These are phyloP conservation scores for Scaptomyza flava DNA, from an alignment of 2,888 invertebrate genomes.

Conservation along the genomic window DNA sequence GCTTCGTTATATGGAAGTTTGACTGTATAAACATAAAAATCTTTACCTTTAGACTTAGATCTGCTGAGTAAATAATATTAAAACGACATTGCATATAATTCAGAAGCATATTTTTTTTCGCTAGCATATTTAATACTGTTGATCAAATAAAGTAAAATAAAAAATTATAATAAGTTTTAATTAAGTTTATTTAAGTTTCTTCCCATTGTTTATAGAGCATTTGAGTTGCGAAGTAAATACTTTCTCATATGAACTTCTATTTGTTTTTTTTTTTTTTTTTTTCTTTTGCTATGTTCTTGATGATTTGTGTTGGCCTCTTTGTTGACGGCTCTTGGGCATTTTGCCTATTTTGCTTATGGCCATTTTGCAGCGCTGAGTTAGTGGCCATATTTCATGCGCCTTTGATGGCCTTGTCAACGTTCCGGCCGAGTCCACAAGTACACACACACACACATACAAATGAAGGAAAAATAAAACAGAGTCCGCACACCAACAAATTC, in stretches of 20 bases:
- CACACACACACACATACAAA: neutral
- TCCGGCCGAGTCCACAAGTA: slow-evolving; percentile 2
- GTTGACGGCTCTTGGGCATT: slow-evolving; percentile 52
- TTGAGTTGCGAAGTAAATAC: neutral
- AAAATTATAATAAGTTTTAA: no score
- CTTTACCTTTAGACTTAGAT: no score
- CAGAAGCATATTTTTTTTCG: no score
- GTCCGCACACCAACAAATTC: neutral
- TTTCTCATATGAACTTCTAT: neutral
- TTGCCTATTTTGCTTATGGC: slow-evolving; percentile 41
- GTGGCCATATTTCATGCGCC: slow-evolving; percentile 60
- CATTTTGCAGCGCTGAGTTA: slow-evolving; percentile 48
- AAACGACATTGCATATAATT: no score
- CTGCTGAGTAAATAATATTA: no score
- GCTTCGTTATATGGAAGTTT: no score
- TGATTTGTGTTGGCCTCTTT: slow-evolving; percentile 53
- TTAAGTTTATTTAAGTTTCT: neutral
- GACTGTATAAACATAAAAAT: no score
- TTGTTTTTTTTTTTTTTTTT: neutral
- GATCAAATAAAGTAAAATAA: no score
- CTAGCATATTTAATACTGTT: no score
- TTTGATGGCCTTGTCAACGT: slow-evolving; percentile 64
- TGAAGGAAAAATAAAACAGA: neutral
- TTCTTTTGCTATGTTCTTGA: slow-evolving; percentile 9
- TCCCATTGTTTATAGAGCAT: neutral